Base-by-base conservation (phyloP, 1,140 invertebrate genomes). In the Drosophila ananassae region DNA sequence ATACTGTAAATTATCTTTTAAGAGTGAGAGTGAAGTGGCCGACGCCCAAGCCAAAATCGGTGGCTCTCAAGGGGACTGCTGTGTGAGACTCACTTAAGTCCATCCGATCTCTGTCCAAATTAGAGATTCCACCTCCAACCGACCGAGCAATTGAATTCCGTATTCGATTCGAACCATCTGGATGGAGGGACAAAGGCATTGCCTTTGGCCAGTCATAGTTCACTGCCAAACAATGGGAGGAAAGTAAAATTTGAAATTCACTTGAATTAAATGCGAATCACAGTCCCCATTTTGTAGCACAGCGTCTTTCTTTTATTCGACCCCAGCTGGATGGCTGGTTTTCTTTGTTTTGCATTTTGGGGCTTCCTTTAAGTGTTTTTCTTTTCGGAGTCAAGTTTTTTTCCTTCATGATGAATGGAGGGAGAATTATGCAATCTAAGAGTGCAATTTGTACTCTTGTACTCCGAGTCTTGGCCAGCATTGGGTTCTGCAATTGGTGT, bases 211-310 rank as follows among this genome's bases (percentile, higher is more conserved):
- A 89, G 83, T 89, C 83, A 89, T 89, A 89, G 83, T 89, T 89
- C 83, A 89, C 83, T 83, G 59, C 58, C 59, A 73, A 54, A 79
- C 74, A 87, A 87, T 87, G 48, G 58, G 44, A 55, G 64, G 64
- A 73, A 69, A 89, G 72, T 73, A 48, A 69, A 68, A 73, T 71
- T 79, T 67, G 62, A 89, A 77, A 89, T 83, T 89, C 76, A 89
- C 80, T 79, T 83, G 79, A 89, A 89, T 89, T 83, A 83, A 89
- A 89, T 89, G 84, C 79, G 83, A 89, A 89, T 82, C 75, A 58
- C 34, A 74, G 62, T 17, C 41, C 7, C 50, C 54, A 48, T 46
- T 51, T 60, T 17, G 50, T 34, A 62, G 32, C 64, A 30, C 41
- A 64, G 51, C 69, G 46, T 73, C 69, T 73, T 73, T 73, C 69